Evolutionary conservation across 2,113 vertebrate genomes (phyloP), one percentile per base, ranked within the genome.

Genomic region (Triplophysa siluroides): DNA sequence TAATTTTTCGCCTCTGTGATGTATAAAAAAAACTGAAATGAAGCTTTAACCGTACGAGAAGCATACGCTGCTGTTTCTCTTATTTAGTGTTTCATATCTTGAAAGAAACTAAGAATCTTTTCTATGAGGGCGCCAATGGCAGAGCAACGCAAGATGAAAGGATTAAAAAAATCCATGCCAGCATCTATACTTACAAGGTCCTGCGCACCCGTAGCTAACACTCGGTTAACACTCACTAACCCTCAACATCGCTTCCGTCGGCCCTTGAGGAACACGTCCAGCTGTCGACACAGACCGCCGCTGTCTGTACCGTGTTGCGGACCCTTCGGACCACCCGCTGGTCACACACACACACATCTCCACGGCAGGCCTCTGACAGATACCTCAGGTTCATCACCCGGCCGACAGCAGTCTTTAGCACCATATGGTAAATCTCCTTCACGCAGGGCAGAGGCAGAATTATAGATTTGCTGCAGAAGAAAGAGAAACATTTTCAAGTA

Each of bases 321-420:
- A 3, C 69, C 23, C 50, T 38, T 58, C 50, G 33, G 2, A 3
- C 52, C 33, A 26, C 68, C 69, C 3, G 69, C 69, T 72, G 69
- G 26, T 38, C 69, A 41, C 69, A 58, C 68, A 70, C 45, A 52
- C 64, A 47, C 45, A 54, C 47, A 70, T 54, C 23, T 24, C 19
- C 68, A 52, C 19, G 1, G 26, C 68, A 71, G 50, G 52, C 50
- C 26, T 19, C 56, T 72, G 69, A 72, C 19, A 52, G 68, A 24
- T n/a, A 54, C 68, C 68, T 71, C 47, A 71, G 52, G 69, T 72
- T 72, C 69, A 72, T 72, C 69, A 23, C 52, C 50, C 52, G 19
- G 24, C 16, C 47, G 12, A 54, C 24, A 1, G 23, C 45, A 29
- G 68, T 24, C 47, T 70, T 72, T 58, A 56, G 50, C 69, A 38